These are phyloP conservation scores for Capreolus pygargus DNA, from an alignment of 2,113 vertebrate genomes.

Conservation along the genomic window DNA sequence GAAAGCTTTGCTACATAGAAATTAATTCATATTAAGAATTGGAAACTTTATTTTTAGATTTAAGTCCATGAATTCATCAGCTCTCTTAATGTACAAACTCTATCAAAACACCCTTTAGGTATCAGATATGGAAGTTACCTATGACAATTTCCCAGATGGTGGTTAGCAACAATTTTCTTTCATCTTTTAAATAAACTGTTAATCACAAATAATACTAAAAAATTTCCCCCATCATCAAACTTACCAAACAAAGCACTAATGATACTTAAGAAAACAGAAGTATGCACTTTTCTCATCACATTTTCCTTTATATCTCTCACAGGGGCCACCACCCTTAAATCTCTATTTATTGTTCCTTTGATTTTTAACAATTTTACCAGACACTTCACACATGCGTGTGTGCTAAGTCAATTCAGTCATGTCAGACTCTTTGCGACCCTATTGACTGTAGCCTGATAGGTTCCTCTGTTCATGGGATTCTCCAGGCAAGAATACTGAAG, in stretches of 20 bases:
- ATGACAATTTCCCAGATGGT: neutral
- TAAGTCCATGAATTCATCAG: neutral
- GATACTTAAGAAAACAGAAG: neutral
- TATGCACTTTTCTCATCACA: neutral
- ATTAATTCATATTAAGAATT: neutral
- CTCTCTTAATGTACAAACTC: neutral
- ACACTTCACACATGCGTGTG: fast-evolving
- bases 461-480: neutral
- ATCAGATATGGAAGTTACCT: neutral
- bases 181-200: neutral
- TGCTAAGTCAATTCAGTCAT: neutral
- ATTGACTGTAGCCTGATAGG: neutral
- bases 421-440: neutral
- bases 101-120: neutral
- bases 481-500: neutral
- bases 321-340: neutral
- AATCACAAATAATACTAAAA: neutral
- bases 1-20: neutral
- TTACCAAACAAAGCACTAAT: neutral
- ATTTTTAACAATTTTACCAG: neutral
- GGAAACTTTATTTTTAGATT: neutral
- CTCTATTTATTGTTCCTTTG: neutral
- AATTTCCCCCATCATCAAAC: neutral
- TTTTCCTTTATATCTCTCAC: neutral
- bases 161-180: neutral